Conservation (phyloP, 2,888 invertebrate genomes). For the Kuschelorhynchus macadamiae region DNA sequence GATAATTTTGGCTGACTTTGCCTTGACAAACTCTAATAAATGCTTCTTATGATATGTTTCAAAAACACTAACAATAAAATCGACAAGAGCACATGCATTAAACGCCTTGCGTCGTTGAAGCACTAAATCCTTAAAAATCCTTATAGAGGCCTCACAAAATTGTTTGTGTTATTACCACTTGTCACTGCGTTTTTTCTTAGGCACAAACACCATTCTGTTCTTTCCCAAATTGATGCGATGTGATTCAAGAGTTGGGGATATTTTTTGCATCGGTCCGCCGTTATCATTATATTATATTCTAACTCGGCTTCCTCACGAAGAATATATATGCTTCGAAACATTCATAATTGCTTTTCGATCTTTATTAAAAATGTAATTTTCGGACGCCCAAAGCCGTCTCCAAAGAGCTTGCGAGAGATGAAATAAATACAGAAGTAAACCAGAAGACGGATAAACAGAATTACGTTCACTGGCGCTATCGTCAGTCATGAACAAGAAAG, state of each 20-base stretch:
- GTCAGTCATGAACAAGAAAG: conserved; percentile 16
- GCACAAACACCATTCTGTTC: conserved; percentile 14
- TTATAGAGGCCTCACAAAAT: too few species aligned
- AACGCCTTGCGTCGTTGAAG: too few species aligned
- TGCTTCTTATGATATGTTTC: too few species aligned
- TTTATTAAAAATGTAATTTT: conserved; percentile 14
- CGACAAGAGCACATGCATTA: too few species aligned
- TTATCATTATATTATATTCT: conserved; percentile 10
- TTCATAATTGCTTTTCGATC: conserved; percentile 20
- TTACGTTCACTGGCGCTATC: conserved; percentile 18
- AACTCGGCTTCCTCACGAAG: conserved; percentile 15
- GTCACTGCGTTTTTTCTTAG: conserved; percentile 1
- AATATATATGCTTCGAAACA: conserved; percentile 20
- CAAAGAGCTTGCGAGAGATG: conserved; percentile 22
- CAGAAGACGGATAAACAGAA: conserved; percentile 11
- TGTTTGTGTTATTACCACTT: too few species aligned
- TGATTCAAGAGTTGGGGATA: conserved; percentile 14
- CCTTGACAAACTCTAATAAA: too few species aligned
- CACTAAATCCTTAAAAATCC: too few species aligned
- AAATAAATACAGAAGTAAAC: conserved; percentile 14
- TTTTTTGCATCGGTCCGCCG: conserved; percentile 7
- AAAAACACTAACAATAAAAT: too few species aligned
- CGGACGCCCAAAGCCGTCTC: conserved; percentile 22
- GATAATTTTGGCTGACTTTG: neutral
- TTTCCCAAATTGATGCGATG: conserved; percentile 12